Conservation (phyloP, 2,113 vertebrate species). For the Ailuropoda melanoleuca region DNA sequence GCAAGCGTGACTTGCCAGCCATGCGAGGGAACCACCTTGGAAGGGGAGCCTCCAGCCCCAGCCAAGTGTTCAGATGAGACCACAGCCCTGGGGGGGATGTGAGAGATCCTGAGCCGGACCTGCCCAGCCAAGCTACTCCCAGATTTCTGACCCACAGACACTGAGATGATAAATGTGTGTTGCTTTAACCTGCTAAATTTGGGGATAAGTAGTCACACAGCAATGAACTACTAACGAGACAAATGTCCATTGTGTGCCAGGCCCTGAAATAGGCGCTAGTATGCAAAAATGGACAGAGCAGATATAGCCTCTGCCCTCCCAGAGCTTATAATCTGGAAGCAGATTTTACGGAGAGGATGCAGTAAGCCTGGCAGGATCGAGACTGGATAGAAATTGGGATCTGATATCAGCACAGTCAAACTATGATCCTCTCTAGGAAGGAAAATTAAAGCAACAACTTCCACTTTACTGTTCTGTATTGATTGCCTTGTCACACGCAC, state of each 20-base stretch:
- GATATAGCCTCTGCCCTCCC: not conserved
- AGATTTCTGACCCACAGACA: not conserved
- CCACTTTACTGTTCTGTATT: not conserved
- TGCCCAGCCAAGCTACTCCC: not conserved
- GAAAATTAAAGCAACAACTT: not conserved
- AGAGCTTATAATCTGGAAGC: not conserved
- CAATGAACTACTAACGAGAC: not conserved
- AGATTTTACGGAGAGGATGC: not conserved
- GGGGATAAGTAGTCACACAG: not conserved
- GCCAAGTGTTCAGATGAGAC: not conserved
- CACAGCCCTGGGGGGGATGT: too few relatives aligned
- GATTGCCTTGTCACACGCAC: not conserved
- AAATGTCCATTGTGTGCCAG: not conserved
- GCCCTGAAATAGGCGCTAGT: not conserved
- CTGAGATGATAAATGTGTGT: not conserved
- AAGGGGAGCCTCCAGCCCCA: not conserved
- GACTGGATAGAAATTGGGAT: not conserved
- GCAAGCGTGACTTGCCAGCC: not conserved
- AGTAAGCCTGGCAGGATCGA: not conserved
- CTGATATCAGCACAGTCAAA: not conserved
- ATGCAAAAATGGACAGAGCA: not conserved
- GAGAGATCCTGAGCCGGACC: not conserved
- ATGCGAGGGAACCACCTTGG: not conserved
- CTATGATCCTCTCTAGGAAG: not conserved
- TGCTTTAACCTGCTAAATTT: not conserved